Conservation (phyloP, 2,797 vertebrate genomes). For the Pseudochaenichthys georgianus region DNA sequence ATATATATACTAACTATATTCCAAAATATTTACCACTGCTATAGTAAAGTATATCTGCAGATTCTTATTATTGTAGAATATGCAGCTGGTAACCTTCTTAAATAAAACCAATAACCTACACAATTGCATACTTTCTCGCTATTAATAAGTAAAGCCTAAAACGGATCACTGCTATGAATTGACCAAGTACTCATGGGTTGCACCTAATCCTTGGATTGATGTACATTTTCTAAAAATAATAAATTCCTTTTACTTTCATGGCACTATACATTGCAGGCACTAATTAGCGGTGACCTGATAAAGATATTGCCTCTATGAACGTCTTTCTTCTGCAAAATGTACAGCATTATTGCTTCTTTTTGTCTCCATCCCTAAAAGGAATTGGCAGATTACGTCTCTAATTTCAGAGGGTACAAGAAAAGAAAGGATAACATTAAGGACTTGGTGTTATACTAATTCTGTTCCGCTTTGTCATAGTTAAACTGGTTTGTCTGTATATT, state of each 20-base stretch:
- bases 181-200: neutral
- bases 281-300: constrained; percentile 19
- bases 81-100: neutral
- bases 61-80: neutral
- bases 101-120: neutral
- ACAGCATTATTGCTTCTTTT: constrained; percentile 13
- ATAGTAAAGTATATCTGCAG: neutral
- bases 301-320: neutral
- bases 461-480: constrained; percentile 2
- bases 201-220: neutral
- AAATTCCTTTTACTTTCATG: neutral
- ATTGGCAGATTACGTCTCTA: constrained; percentile 5
- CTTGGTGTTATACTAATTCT: constrained; percentile 19
- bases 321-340: constrained; percentile 15
- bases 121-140: neutral
- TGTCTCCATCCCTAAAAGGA: constrained; percentile 2
- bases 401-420: constrained; percentile 2
- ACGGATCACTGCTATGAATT: neutral
- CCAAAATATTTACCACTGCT: neutral
- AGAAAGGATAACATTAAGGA: constrained; percentile 18
- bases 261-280: neutral
- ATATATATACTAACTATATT: no score
- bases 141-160: no score
- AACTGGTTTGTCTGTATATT: neutral
- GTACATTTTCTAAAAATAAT: neutral